Evolutionary conservation across 1,140 invertebrate species (phyloP).

Genomic region (Pogonognathellus flavescens): DNA sequence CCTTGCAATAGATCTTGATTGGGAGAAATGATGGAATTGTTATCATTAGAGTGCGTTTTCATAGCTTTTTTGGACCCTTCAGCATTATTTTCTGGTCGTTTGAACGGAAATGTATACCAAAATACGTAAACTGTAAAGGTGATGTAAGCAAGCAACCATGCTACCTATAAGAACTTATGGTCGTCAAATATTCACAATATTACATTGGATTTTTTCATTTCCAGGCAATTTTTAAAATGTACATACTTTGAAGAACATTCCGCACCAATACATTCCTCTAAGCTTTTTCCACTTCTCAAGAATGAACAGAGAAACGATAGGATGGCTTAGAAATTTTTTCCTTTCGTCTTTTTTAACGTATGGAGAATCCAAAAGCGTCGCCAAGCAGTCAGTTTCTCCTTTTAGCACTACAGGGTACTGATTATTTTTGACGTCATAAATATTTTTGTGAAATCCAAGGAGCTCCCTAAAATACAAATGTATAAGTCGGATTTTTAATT

Average conservation of each 20-base stretch:
- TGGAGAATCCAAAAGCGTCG: background rate
- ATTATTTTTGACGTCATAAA: background rate
- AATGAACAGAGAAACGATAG: background rate
- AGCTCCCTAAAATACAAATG: background rate
- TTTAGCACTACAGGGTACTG: background rate
- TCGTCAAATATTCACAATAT: too few species aligned
- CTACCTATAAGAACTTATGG: background rate
- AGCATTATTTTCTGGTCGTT: background rate
- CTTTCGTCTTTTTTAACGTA: background rate
- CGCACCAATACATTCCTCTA: background rate
- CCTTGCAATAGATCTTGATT: background rate
- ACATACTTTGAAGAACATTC: background rate
- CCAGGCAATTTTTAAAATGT: background rate
- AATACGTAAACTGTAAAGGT: background rate
- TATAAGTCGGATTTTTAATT: too few species aligned
- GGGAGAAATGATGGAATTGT: too few species aligned
- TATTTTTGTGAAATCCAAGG: background rate
- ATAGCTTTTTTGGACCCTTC: background rate
- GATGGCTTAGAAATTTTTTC: background rate
- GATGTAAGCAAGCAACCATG: background rate
- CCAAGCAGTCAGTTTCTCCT: background rate
- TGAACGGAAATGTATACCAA: background rate
- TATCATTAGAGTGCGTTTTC: too few species aligned
- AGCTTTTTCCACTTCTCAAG: conserved; percentile 4
- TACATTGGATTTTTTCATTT: too few species aligned